Percentiles rank a stretch among this genome's conserved stretches.
phyloP scores from a whole-genome alignment of 1,140 invertebrate genomes.

The Leguminivora glycinivorella region DNA sequence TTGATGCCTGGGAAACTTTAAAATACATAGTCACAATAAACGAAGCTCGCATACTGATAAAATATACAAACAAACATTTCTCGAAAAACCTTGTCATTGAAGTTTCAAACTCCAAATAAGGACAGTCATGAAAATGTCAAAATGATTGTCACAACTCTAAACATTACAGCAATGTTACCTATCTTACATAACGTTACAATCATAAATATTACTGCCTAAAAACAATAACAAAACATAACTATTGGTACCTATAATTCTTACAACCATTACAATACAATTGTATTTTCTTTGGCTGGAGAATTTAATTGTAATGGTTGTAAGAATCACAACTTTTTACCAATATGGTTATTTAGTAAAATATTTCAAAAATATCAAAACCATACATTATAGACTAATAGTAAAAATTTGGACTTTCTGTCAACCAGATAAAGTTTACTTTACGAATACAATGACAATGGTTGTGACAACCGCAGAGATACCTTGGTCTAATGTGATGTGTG shows the following conservation, averaged over 20 bases:
- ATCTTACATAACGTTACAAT: slow-evolving; percentile 9
- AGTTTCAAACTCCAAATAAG: neutral
- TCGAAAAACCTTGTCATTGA: neutral
- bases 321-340: too few species aligned
- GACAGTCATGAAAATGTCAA: slow-evolving; percentile 6
- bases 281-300: neutral
- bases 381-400: neutral
- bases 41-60: too few species aligned
- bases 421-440: neutral
- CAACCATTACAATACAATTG: neutral
- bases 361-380: neutral
- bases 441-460: neutral
- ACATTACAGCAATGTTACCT: slow-evolving; percentile 10
- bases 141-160: neutral
- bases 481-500: neutral
- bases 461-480: neutral
- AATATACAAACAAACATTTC: too few species aligned
- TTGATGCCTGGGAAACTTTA: too few species aligned
- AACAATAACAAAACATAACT: neutral
- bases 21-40: too few species aligned
- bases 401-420: neutral
- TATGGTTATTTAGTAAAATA: too few species aligned
- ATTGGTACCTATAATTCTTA: neutral
- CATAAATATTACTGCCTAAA: neutral
- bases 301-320: neutral